phyloP scores from a whole-genome alignment of 2,797 vertebrate species.

The Denticeps clupeoides region DNA sequence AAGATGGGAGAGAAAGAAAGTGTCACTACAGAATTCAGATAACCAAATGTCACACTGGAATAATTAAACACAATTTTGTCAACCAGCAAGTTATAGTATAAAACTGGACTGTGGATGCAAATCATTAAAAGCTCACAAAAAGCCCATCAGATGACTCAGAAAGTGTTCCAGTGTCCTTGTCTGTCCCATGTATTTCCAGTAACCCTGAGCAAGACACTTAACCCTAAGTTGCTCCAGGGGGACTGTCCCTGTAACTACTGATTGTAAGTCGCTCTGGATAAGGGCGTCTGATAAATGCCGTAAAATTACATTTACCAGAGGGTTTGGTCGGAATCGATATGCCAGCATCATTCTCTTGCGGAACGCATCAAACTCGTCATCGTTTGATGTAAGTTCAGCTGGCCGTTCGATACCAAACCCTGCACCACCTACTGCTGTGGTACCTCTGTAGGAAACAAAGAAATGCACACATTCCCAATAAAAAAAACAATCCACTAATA shows the following conservation, averaged over 20 bases:
- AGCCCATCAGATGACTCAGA: too few species aligned
- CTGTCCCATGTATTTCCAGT: too few species aligned
- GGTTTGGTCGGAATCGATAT: conserved; percentile 92
- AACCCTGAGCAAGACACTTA: too few species aligned
- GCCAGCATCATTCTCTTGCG: conserved; percentile 97
- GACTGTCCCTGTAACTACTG: too few species aligned
- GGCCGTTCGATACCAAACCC: conserved; percentile 89
- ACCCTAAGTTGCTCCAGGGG: too few species aligned
- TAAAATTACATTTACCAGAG: conserved; percentile 60
- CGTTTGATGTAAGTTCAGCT: conserved; percentile 71
- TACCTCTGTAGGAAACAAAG: conserved; percentile 56
- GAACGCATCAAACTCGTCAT: conserved; percentile 92
- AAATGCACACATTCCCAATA: too few species aligned
- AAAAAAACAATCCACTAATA: background rate
- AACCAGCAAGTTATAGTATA: background rate
- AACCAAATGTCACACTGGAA: too few species aligned
- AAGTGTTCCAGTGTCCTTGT: background rate
- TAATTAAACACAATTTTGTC: too few species aligned
- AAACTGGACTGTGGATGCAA: background rate
- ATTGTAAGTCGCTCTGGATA: too few species aligned
- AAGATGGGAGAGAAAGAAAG: conserved; percentile 8
- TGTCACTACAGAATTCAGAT: background rate
- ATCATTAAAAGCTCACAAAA: background rate
- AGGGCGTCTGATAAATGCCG: too few species aligned
- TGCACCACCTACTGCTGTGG: conserved; percentile 74